Percentiles rank a stretch among this genome's conserved stretches.
phyloP scores from a whole-genome alignment of 2,888 invertebrate species.

The Dione vanillae region DNA sequence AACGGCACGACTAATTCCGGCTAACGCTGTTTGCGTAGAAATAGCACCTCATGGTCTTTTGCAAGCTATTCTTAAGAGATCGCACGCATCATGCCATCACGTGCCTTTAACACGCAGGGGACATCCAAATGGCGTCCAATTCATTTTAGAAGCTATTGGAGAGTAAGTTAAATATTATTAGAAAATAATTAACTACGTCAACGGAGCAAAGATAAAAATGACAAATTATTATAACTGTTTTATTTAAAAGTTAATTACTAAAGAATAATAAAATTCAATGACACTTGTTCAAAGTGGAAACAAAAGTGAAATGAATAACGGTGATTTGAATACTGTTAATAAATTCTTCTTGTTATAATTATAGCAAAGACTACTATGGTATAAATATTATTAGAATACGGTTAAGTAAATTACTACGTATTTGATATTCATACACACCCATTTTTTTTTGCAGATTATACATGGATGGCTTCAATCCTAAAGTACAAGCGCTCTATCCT shows the following conservation, averaged over 20 bases:
- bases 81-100: constrained; percentile 85
- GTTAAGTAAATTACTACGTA: not conserved
- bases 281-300: too few species aligned
- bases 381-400: too few species aligned
- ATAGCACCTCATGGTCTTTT: constrained; percentile 95
- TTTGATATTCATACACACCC: not conserved
- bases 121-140: constrained; percentile 83
- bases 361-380: too few species aligned
- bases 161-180: constrained; percentile 69
- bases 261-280: too few species aligned
- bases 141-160: constrained; percentile 85
- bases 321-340: too few species aligned
- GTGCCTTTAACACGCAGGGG: constrained; percentile 90
- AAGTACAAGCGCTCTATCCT: constrained; percentile 89
- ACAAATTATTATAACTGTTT: too few species aligned
- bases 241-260: too few species aligned
- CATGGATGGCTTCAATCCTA: constrained; percentile 88
- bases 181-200: too few species aligned
- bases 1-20: constrained; percentile 89
- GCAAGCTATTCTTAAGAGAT: constrained; percentile 82
- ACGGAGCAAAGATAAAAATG: too few species aligned
- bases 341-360: too few species aligned
- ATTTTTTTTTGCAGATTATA: constrained; percentile 85
- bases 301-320: too few species aligned
- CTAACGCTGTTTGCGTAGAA: constrained; percentile 92